These are phyloP conservation scores for Laterallus jamaicensis DNA, from an alignment of 2,113 vertebrate genomes.

Conservation along the genomic window DNA sequence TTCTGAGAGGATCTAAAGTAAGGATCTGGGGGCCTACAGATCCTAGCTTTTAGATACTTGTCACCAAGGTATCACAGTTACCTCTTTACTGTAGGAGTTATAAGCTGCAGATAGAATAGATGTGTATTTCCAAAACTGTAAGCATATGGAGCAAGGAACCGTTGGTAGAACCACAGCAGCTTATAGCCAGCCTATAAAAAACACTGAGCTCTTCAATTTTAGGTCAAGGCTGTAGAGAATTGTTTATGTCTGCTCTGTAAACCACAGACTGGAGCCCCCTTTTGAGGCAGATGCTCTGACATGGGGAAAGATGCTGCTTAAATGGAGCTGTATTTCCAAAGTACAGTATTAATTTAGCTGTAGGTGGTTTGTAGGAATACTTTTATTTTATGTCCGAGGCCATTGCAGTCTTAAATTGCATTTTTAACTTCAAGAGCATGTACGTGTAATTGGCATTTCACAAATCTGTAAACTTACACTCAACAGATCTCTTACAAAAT, in stretches of 20 bases:
- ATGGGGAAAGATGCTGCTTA: background rate
- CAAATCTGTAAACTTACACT: background rate
- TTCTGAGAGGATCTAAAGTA: background rate
- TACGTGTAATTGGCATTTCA: background rate
- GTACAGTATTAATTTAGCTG: background rate
- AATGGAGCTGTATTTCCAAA: background rate
- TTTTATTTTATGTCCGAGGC: background rate
- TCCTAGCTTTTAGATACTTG: background rate
- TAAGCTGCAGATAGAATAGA: background rate
- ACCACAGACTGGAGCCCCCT: background rate
- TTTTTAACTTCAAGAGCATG: background rate
- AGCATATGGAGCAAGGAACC: background rate
- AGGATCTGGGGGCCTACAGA: background rate
- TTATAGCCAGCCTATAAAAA: background rate
- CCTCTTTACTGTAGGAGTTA: background rate
- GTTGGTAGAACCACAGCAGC: background rate
- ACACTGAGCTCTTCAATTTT: background rate
- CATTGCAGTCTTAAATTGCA: background rate
- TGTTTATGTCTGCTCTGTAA: background rate
- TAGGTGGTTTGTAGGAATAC: background rate
- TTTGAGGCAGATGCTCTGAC: background rate
- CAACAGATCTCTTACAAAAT: background rate
- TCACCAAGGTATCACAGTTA: background rate
- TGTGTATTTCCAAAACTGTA: background rate
- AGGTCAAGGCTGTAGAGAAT: background rate